phyloP scores from a whole-genome alignment of 2,888 invertebrate genomes.

The Platycheirus albimanus region DNA sequence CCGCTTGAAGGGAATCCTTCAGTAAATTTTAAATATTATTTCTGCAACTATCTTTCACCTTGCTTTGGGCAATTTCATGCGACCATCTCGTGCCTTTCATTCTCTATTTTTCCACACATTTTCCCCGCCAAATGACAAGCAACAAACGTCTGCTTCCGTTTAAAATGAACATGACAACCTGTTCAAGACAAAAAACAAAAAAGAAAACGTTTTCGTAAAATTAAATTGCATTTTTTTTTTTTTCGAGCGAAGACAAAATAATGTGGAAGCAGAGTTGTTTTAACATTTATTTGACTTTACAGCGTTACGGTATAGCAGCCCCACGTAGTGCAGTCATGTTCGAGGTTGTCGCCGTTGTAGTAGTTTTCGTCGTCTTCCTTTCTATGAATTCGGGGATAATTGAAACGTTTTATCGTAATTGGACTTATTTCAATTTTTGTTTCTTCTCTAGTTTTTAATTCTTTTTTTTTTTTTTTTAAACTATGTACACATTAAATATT shows the following conservation, averaged over 20 bases:
- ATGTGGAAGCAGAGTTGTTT: slow-evolving; percentile 21
- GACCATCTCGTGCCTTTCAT: too few species aligned
- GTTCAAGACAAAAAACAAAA: slow-evolving; percentile 28
- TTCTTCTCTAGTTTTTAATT: background rate
- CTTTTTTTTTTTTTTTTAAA: background rate
- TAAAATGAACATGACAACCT: slow-evolving; percentile 66
- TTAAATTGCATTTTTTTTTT: slow-evolving; percentile 59
- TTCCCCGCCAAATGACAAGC: slow-evolving; percentile 33
- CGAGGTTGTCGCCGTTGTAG: background rate
- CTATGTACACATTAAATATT: too few species aligned
- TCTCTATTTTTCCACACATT: too few species aligned
- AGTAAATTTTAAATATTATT: too few species aligned
- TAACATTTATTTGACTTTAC: slow-evolving; percentile 51
- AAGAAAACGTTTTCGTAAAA: slow-evolving; percentile 47
- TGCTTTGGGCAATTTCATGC: too few species aligned
- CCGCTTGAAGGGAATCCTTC: too few species aligned
- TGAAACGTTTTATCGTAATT: slow-evolving; percentile 59
- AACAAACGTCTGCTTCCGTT: slow-evolving; percentile 34
- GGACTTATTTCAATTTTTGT: slow-evolving; percentile 7
- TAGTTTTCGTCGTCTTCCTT: background rate
- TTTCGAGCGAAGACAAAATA: slow-evolving; percentile 43
- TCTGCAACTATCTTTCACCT: too few species aligned
- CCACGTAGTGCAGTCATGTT: too few species aligned
- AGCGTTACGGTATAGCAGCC: slow-evolving; percentile 11
- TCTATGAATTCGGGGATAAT: slow-evolving; percentile 43